Evolutionary conservation across 2,888 invertebrate genomes (phyloP), one percentile per base, ranked within the genome.

Genomic region (Teleogryllus oceanicus): DNA sequence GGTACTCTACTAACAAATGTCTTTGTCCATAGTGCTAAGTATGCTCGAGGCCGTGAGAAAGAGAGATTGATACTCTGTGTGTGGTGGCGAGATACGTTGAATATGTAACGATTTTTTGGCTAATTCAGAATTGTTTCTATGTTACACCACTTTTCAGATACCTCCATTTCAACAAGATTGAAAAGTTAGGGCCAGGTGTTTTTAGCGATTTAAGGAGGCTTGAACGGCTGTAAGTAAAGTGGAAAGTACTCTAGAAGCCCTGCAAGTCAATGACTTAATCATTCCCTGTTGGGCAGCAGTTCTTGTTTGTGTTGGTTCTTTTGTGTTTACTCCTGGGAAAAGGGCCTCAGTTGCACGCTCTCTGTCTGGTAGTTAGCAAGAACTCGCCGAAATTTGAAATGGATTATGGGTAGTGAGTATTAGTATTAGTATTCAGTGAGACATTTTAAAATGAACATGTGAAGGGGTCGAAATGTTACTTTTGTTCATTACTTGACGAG

Each of bases 131-230:
- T 18, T 62, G 62, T 62, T 62, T 62, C 16, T 62, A 62, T 62
- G 77, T 78, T 80, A 75, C 77, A 50, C 75, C 50, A 50, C 76
- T 79, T 84, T 84, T 74, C 84, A 86, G 86, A 82, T 87, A 87
- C 81, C 84, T 87, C 77, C 86, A 87, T 83, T 86, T 85, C 83
- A 87, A 87, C 83, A 84, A 85, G 80, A 84, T 87, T 77, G 85
- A 86, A 83, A 84, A 83, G 77, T 83, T 87, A 80, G 83, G 84
- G 77, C 83, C 84, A 74, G 84, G 84, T 74, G 85, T 85, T 78
- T 87, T 87, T 84, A 84, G 84, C 75, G 84, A 85, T 80, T 83
- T 87, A 76, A 85, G 84, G 49, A 83, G 83, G 50, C 84, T 87
- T 76, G 85, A 86, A 80, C 84, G 86, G 83, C 83, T 87, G 87